Evolutionary conservation across 2,888 invertebrate genomes (phyloP).

Genomic region (Myopa tessellatipennis): DNA sequence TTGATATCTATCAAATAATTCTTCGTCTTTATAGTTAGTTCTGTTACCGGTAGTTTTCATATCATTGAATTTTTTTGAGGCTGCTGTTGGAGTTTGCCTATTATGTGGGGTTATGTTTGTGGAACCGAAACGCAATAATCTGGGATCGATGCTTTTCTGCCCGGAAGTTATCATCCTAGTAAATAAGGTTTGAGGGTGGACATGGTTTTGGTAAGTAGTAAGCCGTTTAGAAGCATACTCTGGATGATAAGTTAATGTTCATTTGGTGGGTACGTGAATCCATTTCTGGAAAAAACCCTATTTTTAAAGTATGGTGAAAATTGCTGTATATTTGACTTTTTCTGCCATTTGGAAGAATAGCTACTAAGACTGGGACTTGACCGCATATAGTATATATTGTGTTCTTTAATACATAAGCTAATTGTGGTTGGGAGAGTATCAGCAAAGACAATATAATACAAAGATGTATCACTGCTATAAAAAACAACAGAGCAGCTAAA

Average conservation of each 20-base stretch:
- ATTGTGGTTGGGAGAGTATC: constrained; percentile 40
- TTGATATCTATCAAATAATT: constrained; percentile 6
- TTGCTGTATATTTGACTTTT: too few species aligned
- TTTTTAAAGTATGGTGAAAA: background rate
- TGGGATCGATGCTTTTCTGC: background rate
- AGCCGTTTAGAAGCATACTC: background rate
- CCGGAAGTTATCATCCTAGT: background rate
- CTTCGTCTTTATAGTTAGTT: background rate
- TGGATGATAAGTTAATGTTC: constrained; percentile 8
- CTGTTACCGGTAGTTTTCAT: constrained; percentile 3
- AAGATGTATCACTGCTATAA: too few species aligned
- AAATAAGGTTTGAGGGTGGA: background rate
- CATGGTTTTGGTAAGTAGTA: background rate
- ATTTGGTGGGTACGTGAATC: background rate
- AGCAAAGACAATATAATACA: too few species aligned
- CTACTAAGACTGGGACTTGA: background rate
- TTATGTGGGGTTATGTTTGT: background rate
- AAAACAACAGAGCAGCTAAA: too few species aligned
- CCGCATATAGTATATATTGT: constrained; percentile 42
- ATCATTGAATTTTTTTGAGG: background rate
- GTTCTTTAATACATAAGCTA: constrained; percentile 45
- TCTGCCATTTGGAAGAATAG: constrained; percentile 5
- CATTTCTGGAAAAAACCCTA: background rate
- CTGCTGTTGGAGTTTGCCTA: constrained; percentile 9
- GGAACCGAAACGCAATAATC: background rate